These are phyloP conservation scores for Prunella fulvescens DNA, from an alignment of 2,113 vertebrate species.

Conservation along the genomic window DNA sequence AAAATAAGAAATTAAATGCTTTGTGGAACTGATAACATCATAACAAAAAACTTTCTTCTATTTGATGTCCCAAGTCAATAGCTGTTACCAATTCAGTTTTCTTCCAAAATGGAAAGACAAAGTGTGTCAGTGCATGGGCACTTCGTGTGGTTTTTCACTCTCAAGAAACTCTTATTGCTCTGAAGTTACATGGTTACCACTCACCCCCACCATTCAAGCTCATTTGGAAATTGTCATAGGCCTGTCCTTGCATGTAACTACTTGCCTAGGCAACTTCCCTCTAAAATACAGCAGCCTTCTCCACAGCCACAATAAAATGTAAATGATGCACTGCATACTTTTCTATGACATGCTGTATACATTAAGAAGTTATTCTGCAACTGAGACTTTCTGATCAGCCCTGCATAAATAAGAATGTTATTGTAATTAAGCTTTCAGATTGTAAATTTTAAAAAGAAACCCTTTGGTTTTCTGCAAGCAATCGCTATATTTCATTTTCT, in stretches of 20 bases:
- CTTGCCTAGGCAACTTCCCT: conserved; percentile 11
- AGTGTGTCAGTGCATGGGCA: not conserved
- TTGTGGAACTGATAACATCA: not conserved
- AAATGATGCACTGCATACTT: not conserved
- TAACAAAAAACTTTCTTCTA: not conserved
- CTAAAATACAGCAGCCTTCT: conserved; percentile 25
- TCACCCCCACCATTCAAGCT: not conserved
- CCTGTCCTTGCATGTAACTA: conserved; percentile 12
- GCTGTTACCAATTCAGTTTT: not conserved
- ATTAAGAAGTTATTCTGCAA: not conserved
- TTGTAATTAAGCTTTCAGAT: not conserved
- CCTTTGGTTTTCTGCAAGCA: not conserved
- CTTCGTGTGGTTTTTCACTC: not conserved
- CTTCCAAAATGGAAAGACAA: not conserved
- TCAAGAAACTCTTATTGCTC: not conserved
- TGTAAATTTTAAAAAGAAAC: not conserved
- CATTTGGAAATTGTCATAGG: conserved; percentile 4
- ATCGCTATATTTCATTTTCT: not conserved
- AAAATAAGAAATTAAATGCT: not conserved
- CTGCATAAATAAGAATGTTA: not conserved
- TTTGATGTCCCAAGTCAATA: not conserved
- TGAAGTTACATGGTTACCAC: not conserved
- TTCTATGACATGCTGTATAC: not conserved
- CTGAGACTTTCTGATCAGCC: not conserved
- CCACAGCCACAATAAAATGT: conserved; percentile 27